These are phyloP conservation scores for Numenius arquata DNA, from an alignment of 2,113 vertebrate species.

Conservation along the genomic window DNA sequence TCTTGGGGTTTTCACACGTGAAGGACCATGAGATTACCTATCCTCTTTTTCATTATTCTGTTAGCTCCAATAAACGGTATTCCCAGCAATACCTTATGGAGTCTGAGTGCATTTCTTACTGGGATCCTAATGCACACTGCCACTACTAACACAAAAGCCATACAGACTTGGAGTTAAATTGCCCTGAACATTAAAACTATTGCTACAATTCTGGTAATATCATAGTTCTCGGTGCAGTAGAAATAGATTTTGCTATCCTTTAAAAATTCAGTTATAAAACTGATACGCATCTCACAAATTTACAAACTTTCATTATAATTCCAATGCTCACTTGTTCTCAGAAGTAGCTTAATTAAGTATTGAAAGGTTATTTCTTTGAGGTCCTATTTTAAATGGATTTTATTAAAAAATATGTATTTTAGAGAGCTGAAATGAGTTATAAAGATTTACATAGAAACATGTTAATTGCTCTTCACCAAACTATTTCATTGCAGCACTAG, in stretches of 20 bases:
- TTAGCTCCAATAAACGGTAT: not conserved
- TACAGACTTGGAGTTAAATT: not conserved
- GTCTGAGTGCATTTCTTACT: not conserved
- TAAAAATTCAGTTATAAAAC: not conserved
- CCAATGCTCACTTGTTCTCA: not conserved
- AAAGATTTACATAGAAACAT: not conserved
- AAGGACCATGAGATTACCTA: not conserved
- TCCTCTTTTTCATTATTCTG: not conserved
- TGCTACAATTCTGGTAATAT: not conserved
- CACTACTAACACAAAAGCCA: not conserved
- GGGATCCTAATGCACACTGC: not conserved
- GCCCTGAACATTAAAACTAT: not conserved
- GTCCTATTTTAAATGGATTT: not conserved
- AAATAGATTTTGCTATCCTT: not conserved
- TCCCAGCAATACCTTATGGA: not conserved
- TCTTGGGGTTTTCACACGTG: not conserved
- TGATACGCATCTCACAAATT: not conserved
- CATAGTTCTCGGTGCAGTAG: not conserved
- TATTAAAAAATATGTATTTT: not conserved
- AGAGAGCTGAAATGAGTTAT: not conserved
- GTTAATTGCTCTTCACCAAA: not conserved
- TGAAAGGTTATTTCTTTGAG: not conserved
- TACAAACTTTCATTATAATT: conserved; percentile 3
- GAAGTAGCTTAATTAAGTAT: conserved; percentile 15
- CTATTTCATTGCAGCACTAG: not conserved